These are phyloP conservation scores for Helicoverpa assulta DNA, from an alignment of 2,888 invertebrate species.

Conservation along the genomic window DNA sequence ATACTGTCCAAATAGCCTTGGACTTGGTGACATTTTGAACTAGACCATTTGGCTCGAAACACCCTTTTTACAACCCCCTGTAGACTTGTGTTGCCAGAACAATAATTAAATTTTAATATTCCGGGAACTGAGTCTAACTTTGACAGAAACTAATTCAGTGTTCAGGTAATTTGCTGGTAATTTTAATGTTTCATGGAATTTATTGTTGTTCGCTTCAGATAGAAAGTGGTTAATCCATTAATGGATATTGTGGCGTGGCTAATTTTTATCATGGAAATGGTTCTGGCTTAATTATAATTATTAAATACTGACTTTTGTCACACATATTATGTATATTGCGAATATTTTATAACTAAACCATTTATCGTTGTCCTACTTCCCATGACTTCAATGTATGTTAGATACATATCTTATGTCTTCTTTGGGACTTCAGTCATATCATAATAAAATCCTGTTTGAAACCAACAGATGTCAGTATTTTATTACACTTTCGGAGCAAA, in stretches of 20 bases:
- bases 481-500: no score
- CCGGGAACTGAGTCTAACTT: neutral
- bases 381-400: no score
- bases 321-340: no score
- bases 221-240: neutral
- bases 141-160: constrained; percentile 2
- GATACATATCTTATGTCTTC: no score
- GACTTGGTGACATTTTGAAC: constrained; percentile 4
- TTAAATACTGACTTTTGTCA: no score
- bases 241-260: neutral
- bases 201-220: neutral
- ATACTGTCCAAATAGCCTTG: constrained; percentile 23
- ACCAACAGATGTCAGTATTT: no score
- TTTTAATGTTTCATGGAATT: neutral
- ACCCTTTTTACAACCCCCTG: no score
- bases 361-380: no score
- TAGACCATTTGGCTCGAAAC: constrained; percentile 15
- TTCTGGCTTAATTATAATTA: no score
- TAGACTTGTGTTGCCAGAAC: neutral
- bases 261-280: neutral
- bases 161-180: neutral
- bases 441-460: no score
- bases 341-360: no score
- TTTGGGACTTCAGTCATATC: no score
- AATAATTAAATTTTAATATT: constrained; percentile 14